A percentile compares a stretch with the other conserved stretches of the same genome.
Evolutionary conservation across 2,797 vertebrate genomes (phyloP).

Genomic region (Rhinichthys osculus): DNA sequence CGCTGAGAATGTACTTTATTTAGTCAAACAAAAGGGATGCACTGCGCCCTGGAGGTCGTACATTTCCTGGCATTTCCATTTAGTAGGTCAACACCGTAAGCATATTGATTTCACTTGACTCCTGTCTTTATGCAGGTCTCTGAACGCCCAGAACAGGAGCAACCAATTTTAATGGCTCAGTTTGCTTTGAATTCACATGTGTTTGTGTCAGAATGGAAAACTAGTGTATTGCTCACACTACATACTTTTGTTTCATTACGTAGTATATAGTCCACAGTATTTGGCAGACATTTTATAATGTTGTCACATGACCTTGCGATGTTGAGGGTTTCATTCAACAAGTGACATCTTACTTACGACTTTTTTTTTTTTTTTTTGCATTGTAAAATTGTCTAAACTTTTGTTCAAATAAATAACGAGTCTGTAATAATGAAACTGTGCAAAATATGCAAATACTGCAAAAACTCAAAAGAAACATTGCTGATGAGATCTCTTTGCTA

Average conservation of each 20-base stretch:
- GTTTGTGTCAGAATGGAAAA: neutral
- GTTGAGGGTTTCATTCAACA: neutral
- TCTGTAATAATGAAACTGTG: neutral
- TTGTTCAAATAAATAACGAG: neutral
- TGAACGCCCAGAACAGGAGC: neutral
- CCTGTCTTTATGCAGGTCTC: constrained; percentile 66
- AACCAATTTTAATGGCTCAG: constrained; percentile 38
- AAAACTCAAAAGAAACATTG: neutral
- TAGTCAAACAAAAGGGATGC: constrained; percentile 75
- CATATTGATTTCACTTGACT: constrained; percentile 74
- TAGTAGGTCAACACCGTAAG: constrained; percentile 63
- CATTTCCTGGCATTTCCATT: constrained; percentile 78
- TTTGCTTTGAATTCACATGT: constrained; percentile 57
- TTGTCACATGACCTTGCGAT: neutral
- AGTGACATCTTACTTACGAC: neutral
- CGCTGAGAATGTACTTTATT: constrained; percentile 60
- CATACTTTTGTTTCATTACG: neutral
- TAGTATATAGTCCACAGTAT: neutral
- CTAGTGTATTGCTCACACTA: neutral
- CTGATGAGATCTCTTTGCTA: too few species aligned
- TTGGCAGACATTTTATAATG: neutral
- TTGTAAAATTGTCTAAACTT: neutral
- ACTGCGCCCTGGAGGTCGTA: constrained; percentile 47
- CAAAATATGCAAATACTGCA: neutral
- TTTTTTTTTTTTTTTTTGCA: neutral